phyloP scores from a whole-genome alignment of 1,140 invertebrate genomes.

The Procambarus virginalis region DNA sequence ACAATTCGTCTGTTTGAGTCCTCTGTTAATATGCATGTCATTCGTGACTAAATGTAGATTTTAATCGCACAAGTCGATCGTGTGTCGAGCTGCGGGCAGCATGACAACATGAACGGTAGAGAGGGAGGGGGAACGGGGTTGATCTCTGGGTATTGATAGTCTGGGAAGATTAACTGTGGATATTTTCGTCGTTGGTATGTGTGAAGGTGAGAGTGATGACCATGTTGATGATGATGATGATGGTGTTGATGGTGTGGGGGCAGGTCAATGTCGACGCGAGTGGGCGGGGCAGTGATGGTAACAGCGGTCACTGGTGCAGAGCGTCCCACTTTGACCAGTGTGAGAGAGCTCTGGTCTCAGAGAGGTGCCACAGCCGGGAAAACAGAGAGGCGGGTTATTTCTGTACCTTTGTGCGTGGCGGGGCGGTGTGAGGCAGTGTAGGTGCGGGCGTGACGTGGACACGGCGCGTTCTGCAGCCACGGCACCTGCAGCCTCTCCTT shows the following conservation, averaged over 20 bases:
- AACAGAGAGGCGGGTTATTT: constrained; percentile 55
- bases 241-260: background rate
- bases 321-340: background rate
- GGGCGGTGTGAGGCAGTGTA: constrained; percentile 30
- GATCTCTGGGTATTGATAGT: too few relatives aligned
- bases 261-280: background rate
- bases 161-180: too few relatives aligned
- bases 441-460: constrained; percentile 34
- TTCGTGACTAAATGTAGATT: too few relatives aligned
- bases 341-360: background rate
- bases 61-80: too few relatives aligned
- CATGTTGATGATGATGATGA: too few relatives aligned
- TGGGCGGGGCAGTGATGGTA: background rate
- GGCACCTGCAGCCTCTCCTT: background rate
- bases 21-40: too few relatives aligned
- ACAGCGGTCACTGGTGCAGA: background rate
- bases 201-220: too few relatives aligned
- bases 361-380: constrained; percentile 33
- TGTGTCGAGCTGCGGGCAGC: too few relatives aligned
- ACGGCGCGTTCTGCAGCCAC: background rate
- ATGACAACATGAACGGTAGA: too few relatives aligned
- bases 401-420: constrained; percentile 57
- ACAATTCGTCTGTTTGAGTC: too few relatives aligned
- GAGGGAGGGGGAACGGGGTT: too few relatives aligned
- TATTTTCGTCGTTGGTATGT: too few relatives aligned